These are phyloP conservation scores for Nyctalus aviator DNA, from an alignment of 2,797 vertebrate species.

Conservation along the genomic window DNA sequence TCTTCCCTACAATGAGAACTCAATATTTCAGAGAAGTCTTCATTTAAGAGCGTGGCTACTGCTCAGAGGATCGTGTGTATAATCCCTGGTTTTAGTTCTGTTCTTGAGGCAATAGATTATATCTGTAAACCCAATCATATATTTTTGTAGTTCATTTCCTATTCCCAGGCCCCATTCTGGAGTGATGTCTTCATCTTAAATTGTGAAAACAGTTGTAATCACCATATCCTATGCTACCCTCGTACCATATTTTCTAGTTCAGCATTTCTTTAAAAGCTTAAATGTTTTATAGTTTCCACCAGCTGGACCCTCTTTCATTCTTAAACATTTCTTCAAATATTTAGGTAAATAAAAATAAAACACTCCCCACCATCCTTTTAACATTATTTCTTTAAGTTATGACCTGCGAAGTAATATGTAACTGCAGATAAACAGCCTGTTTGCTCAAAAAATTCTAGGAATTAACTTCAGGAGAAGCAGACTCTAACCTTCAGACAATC, in stretches of 20 bases:
- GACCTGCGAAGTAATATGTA: not conserved
- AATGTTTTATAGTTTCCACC: not conserved
- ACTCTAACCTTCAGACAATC: not conserved
- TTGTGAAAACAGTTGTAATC: not conserved
- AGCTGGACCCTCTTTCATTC: not conserved
- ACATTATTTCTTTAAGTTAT: not conserved
- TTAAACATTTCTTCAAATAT: constrained; percentile 9
- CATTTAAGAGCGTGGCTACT: not conserved
- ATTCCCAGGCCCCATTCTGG: not conserved
- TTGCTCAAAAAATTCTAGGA: not conserved
- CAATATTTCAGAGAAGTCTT: not conserved
- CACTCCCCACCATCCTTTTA: not conserved
- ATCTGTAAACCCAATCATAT: not conserved
- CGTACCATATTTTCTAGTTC: not conserved
- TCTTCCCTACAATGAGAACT: not conserved
- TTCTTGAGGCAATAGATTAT: not conserved
- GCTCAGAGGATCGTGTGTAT: not conserved
- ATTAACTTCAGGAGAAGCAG: not conserved
- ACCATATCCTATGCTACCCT: not conserved
- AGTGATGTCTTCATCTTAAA: not conserved
- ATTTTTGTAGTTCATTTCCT: not conserved
- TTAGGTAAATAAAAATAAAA: not conserved
- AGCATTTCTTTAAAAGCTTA: not conserved
- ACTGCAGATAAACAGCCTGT: not conserved
- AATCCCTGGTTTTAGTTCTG: not conserved